Evolutionary conservation across 2,113 vertebrate genomes (phyloP), one percentile per base, ranked within the genome.

Genomic region (Martes martes): DNA sequence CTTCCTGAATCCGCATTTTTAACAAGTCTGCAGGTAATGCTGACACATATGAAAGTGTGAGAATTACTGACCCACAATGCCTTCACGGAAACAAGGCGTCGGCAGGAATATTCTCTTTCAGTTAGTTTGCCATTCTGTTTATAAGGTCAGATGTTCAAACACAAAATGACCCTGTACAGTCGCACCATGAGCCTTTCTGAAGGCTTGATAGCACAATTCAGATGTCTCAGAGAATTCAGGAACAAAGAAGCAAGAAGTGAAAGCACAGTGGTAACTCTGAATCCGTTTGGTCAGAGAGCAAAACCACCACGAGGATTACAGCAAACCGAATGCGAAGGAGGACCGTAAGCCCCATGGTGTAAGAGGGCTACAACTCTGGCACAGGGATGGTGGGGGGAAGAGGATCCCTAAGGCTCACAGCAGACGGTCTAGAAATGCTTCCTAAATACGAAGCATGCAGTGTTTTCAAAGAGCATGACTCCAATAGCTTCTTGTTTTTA

Each of bases 201-300:
- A 86, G 76, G 39, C 42, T 61, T 67, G 59, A 80, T 19, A 50
- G 86, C 59, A 89, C 79, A 83, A 79, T 57, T 83, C 86, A 93
- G 90, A 89, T 86, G 74, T 79, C 65, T 63, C 26, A 52, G 79
- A 94, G 39, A 85, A 91, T 91, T 89, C 67, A 74, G 89, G 92
- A 96, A 95, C 81, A 80, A 50, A 96, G 80, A 97, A 96, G 69
- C 31, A 61, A 92, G 97, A 97, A 95, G 71, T 91, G 81, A 97
- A 97, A 97, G 65, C 81, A 11, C 2, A 10, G 47, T 61, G n/a
- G 67, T 82, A 73, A 94, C 81, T 85, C 4, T 71, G 63, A 95
- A 55, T 81, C 45, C 85, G 6, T 50, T 42, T 33, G 79, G 83
- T 67, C 52, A 23, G 13, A 86, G 31, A 80, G 69, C 78, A 50